Evolutionary conservation across 2,113 vertebrate genomes (phyloP).

Genomic region (Petaurus breviceps): DNA sequence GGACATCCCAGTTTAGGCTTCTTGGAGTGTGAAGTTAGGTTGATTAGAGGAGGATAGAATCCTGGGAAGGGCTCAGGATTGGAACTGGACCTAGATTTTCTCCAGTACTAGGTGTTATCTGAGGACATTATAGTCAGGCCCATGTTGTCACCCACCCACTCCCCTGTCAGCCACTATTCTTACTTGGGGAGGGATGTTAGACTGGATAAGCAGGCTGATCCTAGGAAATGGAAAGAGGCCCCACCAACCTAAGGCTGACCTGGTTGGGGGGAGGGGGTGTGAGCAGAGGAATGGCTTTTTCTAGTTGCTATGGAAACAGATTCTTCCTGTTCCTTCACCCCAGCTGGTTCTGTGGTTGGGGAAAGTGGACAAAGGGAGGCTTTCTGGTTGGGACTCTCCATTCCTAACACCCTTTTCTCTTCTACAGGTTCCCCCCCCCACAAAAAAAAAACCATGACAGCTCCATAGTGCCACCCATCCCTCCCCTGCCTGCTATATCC

Average conservation of each 20-base stretch:
- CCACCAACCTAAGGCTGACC: background rate
- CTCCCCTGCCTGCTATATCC: conserved; percentile 62
- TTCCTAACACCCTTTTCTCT: conserved; percentile 63
- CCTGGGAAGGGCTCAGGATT: conserved; percentile 33
- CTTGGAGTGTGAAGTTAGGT: background rate
- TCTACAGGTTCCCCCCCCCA: conserved; percentile 61
- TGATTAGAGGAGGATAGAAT: conserved; percentile 21
- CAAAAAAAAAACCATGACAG: conserved; percentile 65
- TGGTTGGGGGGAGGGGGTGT: conserved; percentile 49
- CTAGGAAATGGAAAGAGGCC: background rate
- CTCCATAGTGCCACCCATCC: conserved; percentile 47
- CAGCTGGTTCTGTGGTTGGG: conserved; percentile 53
- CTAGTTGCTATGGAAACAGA: conserved; percentile 73
- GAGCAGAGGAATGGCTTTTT: conserved; percentile 64
- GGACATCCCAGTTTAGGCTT: background rate
- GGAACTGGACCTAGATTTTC: background rate
- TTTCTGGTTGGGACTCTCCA: conserved; percentile 2
- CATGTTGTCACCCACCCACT: background rate
- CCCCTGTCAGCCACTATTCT: background rate
- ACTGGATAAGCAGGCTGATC: background rate
- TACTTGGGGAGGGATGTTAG: background rate
- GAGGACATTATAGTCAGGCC: conserved; percentile 7
- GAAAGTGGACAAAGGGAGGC: conserved; percentile 27
- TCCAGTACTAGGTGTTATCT: background rate
- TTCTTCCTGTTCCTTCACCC: conserved; percentile 51